Evolutionary conservation across 64 coral and sea anemone genomes (phyloP).

Genomic region (Montipora capricornis): DNA sequence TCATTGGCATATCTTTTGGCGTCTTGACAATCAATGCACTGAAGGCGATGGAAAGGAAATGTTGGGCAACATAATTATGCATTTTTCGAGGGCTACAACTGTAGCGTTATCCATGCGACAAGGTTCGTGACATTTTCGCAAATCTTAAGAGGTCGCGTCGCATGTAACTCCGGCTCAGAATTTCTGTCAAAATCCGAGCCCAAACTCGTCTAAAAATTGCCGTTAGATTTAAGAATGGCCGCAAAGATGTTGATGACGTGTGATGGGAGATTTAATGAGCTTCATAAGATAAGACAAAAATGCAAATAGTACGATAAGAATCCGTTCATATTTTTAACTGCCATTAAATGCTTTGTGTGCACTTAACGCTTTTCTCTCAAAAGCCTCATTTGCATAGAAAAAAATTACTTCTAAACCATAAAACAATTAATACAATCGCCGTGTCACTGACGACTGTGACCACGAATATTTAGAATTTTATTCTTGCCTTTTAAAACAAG

Average conservation of each 20-base stretch:
- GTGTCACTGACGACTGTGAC: background rate
- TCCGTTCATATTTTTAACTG: slow-evolving; percentile 41
- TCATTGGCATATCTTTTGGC: slow-evolving; percentile 10
- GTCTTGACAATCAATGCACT: background rate
- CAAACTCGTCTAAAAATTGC: slow-evolving; percentile 45
- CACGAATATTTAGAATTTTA: background rate
- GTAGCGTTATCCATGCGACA: too few relatives aligned
- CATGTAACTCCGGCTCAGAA: slow-evolving; percentile 10
- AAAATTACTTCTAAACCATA: background rate
- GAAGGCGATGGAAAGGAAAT: slow-evolving; percentile 7
- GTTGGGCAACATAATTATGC: slow-evolving; percentile 9
- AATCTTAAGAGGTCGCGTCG: background rate
- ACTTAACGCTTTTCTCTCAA: background rate
- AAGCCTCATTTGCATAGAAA: slow-evolving; percentile 32
- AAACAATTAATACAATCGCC: background rate
- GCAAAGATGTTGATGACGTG: slow-evolving; percentile 32
- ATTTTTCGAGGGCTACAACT: background rate
- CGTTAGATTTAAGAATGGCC: slow-evolving; percentile 19
- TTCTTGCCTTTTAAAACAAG: background rate
- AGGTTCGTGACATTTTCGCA: slow-evolving; percentile 19
- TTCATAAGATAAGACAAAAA: background rate
- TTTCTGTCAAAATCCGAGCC: slow-evolving; percentile 14
- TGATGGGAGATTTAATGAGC: slow-evolving; percentile 34
- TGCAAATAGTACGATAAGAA: slow-evolving; percentile 41
- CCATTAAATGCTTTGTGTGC: background rate